Base-by-base conservation (phyloP, 2,888 invertebrate genomes). In the Sarcophaga subvicina region DNA sequence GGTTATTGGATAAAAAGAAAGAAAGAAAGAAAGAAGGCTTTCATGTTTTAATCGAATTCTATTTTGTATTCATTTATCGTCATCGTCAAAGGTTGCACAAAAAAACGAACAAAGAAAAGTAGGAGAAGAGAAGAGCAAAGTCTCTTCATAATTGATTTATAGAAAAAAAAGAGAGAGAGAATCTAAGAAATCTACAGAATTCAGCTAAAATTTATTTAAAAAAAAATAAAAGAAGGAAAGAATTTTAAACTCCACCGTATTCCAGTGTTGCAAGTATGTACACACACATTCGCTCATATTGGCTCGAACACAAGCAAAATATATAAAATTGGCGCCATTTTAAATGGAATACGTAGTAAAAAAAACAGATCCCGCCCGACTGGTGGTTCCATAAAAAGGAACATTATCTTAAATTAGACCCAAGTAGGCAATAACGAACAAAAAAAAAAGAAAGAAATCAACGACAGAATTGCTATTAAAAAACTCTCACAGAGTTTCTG, bases 41-140 rank as follows among this genome's bases (percentile, higher is more conserved):
- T 86, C 80, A 83, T 80, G 73, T 86, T 83, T 80, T 83, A 86
- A 86, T 80, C 80, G 59, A 86, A 80, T 83, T 86, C 72, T 67
- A 66, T 72, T 77, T 60, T 22, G 60, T 77, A 54, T 71, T 37
- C 45, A 66, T 25, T 37, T 37, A 37, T 37, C 37, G 47, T 63
- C 66, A 63, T 83, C 59, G 64, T 78, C 70, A 82, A 82, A 85
- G 73, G 37, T 71, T 67, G 59, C 63, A 81, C 27, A 5, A 66
- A 59, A 27, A 45, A 47, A 27, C 27, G 49, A 70, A 17, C 1
- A 45, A n/a, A 66, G 3, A 70, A 80, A 82, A 73, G 37, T 64
- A 62, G 47, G 8, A 37, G 10, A 37, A 37, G 37, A 37, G 37
- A 2, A 37, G 37, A 37, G 8, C 37, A 37, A 37, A 37, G 37